Evolutionary conservation across 2,113 vertebrate genomes (phyloP).

Genomic region (Rhinichthys klamathensis): DNA sequence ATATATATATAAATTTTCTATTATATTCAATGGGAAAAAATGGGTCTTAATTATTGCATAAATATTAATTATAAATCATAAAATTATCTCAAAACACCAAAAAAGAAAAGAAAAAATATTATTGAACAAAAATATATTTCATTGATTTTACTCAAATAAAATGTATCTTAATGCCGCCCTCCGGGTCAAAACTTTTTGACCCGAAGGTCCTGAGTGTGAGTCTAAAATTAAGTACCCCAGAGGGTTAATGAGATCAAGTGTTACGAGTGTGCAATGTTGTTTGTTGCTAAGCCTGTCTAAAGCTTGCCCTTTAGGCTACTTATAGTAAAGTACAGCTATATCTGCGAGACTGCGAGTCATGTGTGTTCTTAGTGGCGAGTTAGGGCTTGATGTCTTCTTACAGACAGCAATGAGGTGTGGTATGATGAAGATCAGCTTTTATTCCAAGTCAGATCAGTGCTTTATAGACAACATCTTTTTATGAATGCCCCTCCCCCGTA

Average conservation of each 20-base stretch:
- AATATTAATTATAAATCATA: too few relatives aligned
- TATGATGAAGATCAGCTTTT: neutral
- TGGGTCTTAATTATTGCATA: too few relatives aligned
- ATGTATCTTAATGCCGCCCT: too few relatives aligned
- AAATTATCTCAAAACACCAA: too few relatives aligned
- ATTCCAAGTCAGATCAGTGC: neutral
- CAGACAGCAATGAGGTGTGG: neutral
- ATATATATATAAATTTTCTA: too few relatives aligned
- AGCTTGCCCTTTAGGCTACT: neutral
- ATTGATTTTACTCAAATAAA: too few relatives aligned
- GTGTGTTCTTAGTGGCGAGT: neutral
- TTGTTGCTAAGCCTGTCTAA: conserved; percentile 4
- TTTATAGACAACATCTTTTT: neutral
- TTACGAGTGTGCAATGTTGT: conserved; percentile 5
- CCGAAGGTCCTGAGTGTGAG: too few relatives aligned
- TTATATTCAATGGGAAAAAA: too few relatives aligned
- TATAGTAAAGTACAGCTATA: neutral
- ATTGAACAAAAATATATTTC: too few relatives aligned
- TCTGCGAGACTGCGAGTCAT: neutral
- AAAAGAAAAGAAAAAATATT: too few relatives aligned
- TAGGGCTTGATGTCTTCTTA: neutral
- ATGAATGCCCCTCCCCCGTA: neutral
- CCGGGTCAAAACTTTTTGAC: too few relatives aligned
- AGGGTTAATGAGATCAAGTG: conserved; percentile 36
- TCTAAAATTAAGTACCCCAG: too few relatives aligned